Percentiles rank a stretch among this genome's conserved stretches.
Evolutionary conservation across 2,888 invertebrate genomes (phyloP).

Genomic region (Byasa hedistus): DNA sequence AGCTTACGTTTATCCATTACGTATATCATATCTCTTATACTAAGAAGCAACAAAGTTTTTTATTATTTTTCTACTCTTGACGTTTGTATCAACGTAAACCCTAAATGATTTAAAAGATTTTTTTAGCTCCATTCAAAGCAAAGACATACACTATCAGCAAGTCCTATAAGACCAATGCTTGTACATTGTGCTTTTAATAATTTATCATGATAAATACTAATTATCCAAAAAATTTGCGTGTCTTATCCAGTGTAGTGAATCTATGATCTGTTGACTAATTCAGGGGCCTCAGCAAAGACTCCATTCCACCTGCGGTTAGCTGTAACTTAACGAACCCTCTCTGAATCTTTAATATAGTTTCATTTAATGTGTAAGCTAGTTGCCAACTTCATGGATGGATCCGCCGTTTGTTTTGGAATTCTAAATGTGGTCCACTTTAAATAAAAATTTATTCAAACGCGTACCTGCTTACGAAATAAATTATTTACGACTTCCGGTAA

Average conservation of each 20-base stretch:
- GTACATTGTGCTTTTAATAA: no score
- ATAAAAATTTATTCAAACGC: constrained; percentile 40
- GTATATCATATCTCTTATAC: no score
- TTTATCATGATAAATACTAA: no score
- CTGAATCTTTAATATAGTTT: constrained; percentile 77
- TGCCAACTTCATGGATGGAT: constrained; percentile 54
- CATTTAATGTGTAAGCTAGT: constrained; percentile 73
- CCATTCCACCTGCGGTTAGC: constrained; percentile 71
- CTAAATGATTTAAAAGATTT: no score
- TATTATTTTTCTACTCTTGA: no score
- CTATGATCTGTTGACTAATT: constrained; percentile 64
- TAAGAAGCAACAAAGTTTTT: no score
- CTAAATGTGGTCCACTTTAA: constrained; percentile 44
- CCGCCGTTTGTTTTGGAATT: constrained; percentile 60
- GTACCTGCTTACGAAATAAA: not conserved
- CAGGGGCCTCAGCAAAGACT: constrained; percentile 60
- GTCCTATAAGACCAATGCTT: no score
- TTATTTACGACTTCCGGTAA: not conserved
- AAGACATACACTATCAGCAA: no score
- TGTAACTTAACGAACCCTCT: constrained; percentile 75
- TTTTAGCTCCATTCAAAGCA: no score
- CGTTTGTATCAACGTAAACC: no score
- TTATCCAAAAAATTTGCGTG: constrained; percentile 2
- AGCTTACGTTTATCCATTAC: no score
- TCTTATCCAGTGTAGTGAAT: constrained; percentile 41